Evolutionary conservation across 2,888 invertebrate species (phyloP).

Genomic region (Cacoxenus indagator): DNA sequence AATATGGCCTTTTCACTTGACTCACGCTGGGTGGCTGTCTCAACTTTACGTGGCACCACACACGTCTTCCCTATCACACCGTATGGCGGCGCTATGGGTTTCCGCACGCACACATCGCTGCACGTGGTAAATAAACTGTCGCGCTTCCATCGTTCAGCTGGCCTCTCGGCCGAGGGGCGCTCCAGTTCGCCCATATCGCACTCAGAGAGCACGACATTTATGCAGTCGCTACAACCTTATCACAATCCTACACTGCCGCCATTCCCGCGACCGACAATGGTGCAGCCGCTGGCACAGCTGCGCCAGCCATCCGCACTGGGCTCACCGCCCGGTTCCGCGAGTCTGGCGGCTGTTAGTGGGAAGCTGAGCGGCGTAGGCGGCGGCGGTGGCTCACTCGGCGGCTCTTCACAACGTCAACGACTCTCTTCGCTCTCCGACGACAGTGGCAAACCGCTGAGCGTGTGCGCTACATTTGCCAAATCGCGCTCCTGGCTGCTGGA

Average conservation of each 20-base stretch:
- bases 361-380: constrained; percentile 36
- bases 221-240: constrained; percentile 75
- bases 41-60: constrained; percentile 95
- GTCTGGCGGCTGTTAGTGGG: constrained; percentile 33
- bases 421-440: constrained; percentile 80
- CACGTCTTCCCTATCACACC: constrained; percentile 98
- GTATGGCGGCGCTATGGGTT: constrained; percentile 92
- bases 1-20: constrained; percentile 94
- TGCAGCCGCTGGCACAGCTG: constrained; percentile 88
- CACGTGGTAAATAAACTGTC: constrained; percentile 95
- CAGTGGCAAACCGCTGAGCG: constrained; percentile 79
- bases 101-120: constrained; percentile 94
- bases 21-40: constrained; percentile 96
- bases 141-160: constrained; percentile 96
- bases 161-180: constrained; percentile 81
- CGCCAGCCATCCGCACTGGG: constrained; percentile 75
- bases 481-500: constrained; percentile 79
- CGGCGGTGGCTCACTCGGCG: constrained; percentile 42
- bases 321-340: constrained; percentile 62
- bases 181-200: constrained; percentile 78
- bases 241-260: constrained; percentile 93
- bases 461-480: constrained; percentile 84
- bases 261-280: constrained; percentile 86
- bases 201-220: constrained; percentile 69
- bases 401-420: constrained; percentile 76